These are phyloP conservation scores for Heliconius hortense DNA, from an alignment of 2,888 invertebrate genomes.

Conservation along the genomic window DNA sequence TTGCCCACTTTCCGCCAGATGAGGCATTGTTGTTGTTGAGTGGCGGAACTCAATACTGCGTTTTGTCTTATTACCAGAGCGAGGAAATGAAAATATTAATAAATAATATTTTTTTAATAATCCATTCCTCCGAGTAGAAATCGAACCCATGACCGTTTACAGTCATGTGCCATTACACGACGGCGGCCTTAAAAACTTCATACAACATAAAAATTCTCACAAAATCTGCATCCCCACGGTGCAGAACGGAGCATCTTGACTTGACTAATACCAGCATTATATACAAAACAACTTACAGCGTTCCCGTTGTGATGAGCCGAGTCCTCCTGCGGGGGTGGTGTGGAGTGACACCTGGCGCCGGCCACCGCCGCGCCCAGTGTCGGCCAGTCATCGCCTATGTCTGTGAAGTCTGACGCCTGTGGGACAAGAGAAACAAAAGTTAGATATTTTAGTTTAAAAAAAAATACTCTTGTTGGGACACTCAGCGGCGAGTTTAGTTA, in stretches of 20 bases:
- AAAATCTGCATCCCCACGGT: no score
- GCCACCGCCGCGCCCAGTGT: slow-evolving; percentile 85
- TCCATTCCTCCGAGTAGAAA: no score
- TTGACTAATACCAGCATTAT: neutral
- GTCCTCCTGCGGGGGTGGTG: slow-evolving; percentile 70
- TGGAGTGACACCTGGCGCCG: slow-evolving; percentile 68
- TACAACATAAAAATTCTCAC: no score
- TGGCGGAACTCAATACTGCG: no score
- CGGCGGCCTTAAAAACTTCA: no score
- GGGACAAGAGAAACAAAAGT: slow-evolving; percentile 42
- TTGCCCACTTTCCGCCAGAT: no score
- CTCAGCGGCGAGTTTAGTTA: neutral
- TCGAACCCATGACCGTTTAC: no score
- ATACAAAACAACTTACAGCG: slow-evolving; percentile 56
- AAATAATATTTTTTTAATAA: no score
- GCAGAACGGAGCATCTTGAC: neutral
- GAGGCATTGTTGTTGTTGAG: no score
- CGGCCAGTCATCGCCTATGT: slow-evolving; percentile 96
- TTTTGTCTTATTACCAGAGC: no score
- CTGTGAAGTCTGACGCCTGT: slow-evolving; percentile 93
- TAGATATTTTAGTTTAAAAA: neutral
- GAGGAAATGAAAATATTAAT: no score
- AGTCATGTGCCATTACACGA: no score
- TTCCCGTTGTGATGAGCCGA: slow-evolving; percentile 73
- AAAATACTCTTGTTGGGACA: neutral